Evolutionary conservation across 2,113 vertebrate genomes (phyloP).

Genomic region (Urocitellus parryii): DNA sequence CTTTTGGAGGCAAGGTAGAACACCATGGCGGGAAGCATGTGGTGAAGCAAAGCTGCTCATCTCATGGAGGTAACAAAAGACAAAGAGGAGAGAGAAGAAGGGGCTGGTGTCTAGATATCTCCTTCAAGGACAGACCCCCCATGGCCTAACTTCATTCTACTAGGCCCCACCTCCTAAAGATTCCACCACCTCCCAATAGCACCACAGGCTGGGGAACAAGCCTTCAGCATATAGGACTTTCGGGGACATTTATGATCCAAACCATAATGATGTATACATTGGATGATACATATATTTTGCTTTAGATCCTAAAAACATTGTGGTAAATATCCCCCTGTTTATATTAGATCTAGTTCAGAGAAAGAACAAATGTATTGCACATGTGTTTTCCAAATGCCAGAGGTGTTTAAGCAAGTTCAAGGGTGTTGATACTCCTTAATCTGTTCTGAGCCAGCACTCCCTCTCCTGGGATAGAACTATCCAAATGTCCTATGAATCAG

Average conservation of each 20-base stretch:
- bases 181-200: not conserved
- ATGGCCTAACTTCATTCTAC: not conserved
- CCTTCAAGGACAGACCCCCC: not conserved
- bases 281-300: constrained; percentile 4
- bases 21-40: not conserved
- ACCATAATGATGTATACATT: not conserved
- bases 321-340: not conserved
- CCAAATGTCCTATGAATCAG: not conserved
- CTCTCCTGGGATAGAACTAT: constrained; percentile 16
- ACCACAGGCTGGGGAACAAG: not conserved
- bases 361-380: constrained; percentile 34
- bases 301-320: constrained; percentile 35
- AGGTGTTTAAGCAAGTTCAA: constrained; percentile 45
- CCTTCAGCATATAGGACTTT: not conserved
- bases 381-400: constrained; percentile 41
- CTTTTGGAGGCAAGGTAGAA: not conserved
- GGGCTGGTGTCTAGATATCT: not conserved
- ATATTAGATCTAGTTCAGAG: not conserved
- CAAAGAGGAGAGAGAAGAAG: not conserved
- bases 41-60: not conserved
- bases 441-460: not conserved
- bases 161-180: too few relatives aligned
- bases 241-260: not conserved
- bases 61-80: not conserved
- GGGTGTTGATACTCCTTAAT: not conserved